A percentile compares a stretch with the other conserved stretches of the same genome.
These are phyloP conservation scores for Epiblema foenella DNA, from an alignment of 2,888 invertebrate species.

Conservation along the genomic window DNA sequence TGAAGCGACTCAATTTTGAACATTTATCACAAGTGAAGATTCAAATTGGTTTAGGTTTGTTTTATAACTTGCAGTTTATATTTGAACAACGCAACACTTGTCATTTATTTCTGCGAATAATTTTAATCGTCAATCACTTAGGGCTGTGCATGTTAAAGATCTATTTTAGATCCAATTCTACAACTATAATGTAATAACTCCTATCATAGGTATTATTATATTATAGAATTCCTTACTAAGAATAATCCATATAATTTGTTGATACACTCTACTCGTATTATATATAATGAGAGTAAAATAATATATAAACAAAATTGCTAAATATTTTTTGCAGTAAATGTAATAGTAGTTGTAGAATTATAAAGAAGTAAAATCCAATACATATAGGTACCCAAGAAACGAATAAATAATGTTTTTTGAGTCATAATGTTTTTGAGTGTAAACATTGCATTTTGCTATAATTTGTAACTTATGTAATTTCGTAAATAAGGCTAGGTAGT, in stretches of 20 bases:
- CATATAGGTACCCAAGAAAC: constrained; percentile 35
- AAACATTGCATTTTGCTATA: constrained; percentile 73
- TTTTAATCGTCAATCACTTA: constrained; percentile 31
- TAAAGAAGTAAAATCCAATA: constrained; percentile 19
- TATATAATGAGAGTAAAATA: too few species aligned
- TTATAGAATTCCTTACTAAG: too few species aligned
- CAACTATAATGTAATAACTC: too few species aligned
- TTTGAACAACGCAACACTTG: neutral
- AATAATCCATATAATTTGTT: too few species aligned
- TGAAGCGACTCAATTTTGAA: neutral
- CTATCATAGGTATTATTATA: too few species aligned
- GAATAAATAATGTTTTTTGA: constrained; percentile 49
- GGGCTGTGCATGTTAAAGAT: constrained; percentile 42
- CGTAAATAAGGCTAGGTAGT: constrained; percentile 74
- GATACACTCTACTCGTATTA: too few species aligned
- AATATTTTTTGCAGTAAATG: too few species aligned
- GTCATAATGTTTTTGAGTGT: constrained; percentile 54
- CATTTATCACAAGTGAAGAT: neutral
- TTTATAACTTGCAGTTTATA: neutral
- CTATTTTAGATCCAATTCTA: constrained; percentile 31
- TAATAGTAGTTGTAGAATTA: constrained; percentile 35
- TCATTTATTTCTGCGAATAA: neutral
- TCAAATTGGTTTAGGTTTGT: neutral
- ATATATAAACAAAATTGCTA: too few species aligned
- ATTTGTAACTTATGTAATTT: constrained; percentile 66